Conservation (phyloP, 2,888 invertebrate species). For the Lasiommata megera region DNA sequence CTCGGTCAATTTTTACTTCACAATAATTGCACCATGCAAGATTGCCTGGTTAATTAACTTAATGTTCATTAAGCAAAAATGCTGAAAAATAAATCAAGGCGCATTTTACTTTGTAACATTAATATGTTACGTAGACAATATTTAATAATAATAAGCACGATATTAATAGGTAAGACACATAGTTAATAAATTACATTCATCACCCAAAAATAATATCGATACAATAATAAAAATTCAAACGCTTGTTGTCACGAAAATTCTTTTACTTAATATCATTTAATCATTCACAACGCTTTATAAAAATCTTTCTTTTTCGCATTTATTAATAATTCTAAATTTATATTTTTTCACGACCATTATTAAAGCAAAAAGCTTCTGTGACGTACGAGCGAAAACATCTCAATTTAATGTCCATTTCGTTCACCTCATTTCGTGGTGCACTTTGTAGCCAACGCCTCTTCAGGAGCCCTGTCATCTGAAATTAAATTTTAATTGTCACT, state of each 20-base stretch:
- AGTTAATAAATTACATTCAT: slow-evolving; percentile 6
- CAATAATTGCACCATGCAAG: too few species aligned
- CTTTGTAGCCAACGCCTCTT: slow-evolving; percentile 68
- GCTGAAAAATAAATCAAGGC: neutral
- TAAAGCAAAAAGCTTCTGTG: slow-evolving; percentile 36
- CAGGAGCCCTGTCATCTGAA: slow-evolving; percentile 77
- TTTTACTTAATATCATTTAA: slow-evolving; percentile 47
- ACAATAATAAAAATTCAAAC: neutral
- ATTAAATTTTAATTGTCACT: slow-evolving; percentile 31
- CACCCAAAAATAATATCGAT: neutral
- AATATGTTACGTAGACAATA: neutral
- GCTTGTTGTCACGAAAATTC: slow-evolving; percentile 53
- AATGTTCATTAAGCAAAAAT: too few species aligned
- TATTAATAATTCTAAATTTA: slow-evolving; percentile 29
- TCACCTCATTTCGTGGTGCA: slow-evolving; percentile 68
- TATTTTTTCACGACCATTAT: slow-evolving; percentile 39
- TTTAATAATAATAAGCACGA: neutral
- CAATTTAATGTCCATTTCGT: slow-evolving; percentile 43
- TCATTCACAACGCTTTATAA: slow-evolving; percentile 76
- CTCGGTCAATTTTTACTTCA: too few species aligned
- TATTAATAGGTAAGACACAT: neutral
- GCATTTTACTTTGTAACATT: neutral
- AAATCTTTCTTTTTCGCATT: slow-evolving; percentile 29
- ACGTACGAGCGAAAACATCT: slow-evolving; percentile 53
- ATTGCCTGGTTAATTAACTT: too few species aligned